These are phyloP conservation scores for Eilema griseolum DNA, from an alignment of 2,888 invertebrate species.

Conservation along the genomic window DNA sequence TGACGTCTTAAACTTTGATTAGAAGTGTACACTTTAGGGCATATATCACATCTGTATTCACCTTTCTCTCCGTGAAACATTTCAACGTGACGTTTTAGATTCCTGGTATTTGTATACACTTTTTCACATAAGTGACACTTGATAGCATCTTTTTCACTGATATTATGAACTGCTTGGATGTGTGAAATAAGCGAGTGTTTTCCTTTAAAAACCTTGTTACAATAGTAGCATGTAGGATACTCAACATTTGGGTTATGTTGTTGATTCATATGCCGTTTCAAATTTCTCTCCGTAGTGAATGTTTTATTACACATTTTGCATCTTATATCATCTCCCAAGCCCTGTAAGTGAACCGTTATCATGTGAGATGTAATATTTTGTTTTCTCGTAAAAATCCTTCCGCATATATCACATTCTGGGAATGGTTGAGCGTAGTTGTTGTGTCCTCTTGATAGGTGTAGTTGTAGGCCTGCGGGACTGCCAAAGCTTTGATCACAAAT, in stretches of 20 bases:
- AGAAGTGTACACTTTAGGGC: slow-evolving; percentile 74
- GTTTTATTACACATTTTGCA: slow-evolving; percentile 67
- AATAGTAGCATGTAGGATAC: slow-evolving; percentile 69
- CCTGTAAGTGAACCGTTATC: slow-evolving; percentile 72
- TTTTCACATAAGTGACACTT: slow-evolving; percentile 70
- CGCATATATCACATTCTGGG: slow-evolving; percentile 78
- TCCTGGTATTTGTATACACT: slow-evolving; percentile 68
- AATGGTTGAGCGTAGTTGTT: slow-evolving; percentile 65
- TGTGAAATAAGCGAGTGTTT: slow-evolving; percentile 68
- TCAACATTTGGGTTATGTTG: slow-evolving; percentile 68
- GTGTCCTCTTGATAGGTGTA: slow-evolving; percentile 69
- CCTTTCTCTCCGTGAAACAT: slow-evolving; percentile 68
- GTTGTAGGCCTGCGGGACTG: slow-evolving; percentile 66
- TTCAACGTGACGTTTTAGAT: slow-evolving; percentile 71
- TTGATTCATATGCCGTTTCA: slow-evolving; percentile 70
- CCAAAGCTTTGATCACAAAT: slow-evolving; percentile 71
- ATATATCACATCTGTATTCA: slow-evolving; percentile 67
- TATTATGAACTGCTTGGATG: slow-evolving; percentile 62
- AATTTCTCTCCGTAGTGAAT: slow-evolving; percentile 70
- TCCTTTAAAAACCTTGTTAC: slow-evolving; percentile 67
- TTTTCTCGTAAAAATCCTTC: slow-evolving; percentile 73
- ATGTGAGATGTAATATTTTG: slow-evolving; percentile 78
- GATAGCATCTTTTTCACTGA: slow-evolving; percentile 46
- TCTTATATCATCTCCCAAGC: slow-evolving; percentile 56
- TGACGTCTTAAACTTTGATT: slow-evolving; percentile 73